Base-by-base conservation (phyloP, 2,888 invertebrate species). In the Philereme transversata region DNA sequence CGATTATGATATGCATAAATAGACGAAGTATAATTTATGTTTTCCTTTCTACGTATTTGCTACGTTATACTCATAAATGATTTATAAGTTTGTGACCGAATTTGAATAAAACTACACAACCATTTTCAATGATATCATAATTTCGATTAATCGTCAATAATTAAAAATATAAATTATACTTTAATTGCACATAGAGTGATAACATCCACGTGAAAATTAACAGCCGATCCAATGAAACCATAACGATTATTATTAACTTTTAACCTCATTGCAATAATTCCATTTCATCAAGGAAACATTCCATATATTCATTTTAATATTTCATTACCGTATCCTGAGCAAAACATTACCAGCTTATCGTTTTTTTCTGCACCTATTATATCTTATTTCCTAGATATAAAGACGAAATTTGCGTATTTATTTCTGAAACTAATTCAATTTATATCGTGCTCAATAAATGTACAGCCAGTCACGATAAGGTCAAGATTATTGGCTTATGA, bases 401-500 rank as follows among this genome's bases (percentile, higher is more conserved):
- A 40, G 5, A 47, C 48, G 48, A 48, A 35, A 48, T 45, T 34
- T 33, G 43, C 43, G n/a, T 38, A 34, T 47, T n/a, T n/a, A 8
- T 40, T 40, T 6, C 41, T 43, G 49, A 56, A 51, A 56, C 11
- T 48, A 35, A 48, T 36, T 10, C 7, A n/a, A 47, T 51, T 46
- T 56, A 51, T 6, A 62, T 60, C 65, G 64, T 60, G 64, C 46
- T 53, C 46, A 11, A 56, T 61, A 56, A 36, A 64, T 61, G 62
- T 57, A 51, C 47, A 52, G 43, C 40, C 10, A 22, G 55, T 57
- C 60, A 60, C 53, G 36, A 6, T 7, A 6, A 36, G 46, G 57
- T 65, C 52, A 56, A 45, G 63, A 40, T 51, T 59, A 62, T 62
- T 64, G 57, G 54, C 41, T 56, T 4, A 53, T 47, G 52, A 64